Conservation (phyloP, 2,113 vertebrate species). For the Bos indicus region DNA sequence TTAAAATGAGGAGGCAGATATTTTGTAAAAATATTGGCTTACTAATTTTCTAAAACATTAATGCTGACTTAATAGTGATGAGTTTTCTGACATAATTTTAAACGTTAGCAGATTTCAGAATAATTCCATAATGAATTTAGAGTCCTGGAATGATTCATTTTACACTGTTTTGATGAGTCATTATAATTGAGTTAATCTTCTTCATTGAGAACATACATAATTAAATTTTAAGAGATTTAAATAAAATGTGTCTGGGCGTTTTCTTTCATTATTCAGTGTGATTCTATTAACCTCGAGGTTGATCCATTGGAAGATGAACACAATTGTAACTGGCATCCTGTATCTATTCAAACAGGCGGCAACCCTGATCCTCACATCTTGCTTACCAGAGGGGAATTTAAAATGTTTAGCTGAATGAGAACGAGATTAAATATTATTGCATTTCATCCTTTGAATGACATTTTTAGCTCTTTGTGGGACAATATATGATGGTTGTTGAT, state of each 20-base stretch:
- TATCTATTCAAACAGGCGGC: not conserved
- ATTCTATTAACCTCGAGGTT: not conserved
- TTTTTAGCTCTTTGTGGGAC: not conserved
- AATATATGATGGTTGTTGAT: not conserved
- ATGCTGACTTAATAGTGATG: not conserved
- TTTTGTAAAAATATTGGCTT: not conserved
- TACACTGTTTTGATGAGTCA: not conserved
- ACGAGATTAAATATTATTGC: not conserved
- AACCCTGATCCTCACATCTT: not conserved
- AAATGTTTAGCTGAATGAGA: not conserved
- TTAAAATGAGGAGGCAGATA: not conserved
- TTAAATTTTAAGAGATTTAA: not conserved
- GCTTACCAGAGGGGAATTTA: not conserved
- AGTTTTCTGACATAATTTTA: not conserved
- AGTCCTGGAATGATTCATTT: not conserved
- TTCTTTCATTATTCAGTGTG: not conserved
- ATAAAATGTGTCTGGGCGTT: not conserved
- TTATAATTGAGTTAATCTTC: not conserved
- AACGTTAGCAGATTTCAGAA: not conserved
- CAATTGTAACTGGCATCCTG: not conserved
- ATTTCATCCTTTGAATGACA: not conserved
- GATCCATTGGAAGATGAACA: not conserved
- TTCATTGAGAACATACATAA: not conserved
- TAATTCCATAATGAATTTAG: not conserved
- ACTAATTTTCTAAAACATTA: not conserved